phyloP scores from a whole-genome alignment of 2,888 invertebrate species.

The Suillia variegata region DNA sequence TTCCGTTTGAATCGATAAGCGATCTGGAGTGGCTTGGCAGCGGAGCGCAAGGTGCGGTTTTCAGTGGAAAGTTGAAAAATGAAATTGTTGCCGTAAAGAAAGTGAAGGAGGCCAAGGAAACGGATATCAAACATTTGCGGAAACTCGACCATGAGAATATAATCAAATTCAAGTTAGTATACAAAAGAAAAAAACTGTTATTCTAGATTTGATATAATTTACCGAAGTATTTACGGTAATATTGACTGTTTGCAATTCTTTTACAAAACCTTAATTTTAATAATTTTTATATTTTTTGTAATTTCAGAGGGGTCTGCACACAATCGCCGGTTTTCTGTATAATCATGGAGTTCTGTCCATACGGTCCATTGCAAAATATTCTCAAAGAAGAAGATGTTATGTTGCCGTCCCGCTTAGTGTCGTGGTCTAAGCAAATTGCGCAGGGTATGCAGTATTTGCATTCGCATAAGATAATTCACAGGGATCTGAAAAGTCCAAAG shows the following conservation, averaged over 20 bases:
- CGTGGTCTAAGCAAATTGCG: conserved; percentile 96
- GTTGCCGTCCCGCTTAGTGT: conserved; percentile 82
- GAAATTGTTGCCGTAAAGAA: conserved; percentile 96
- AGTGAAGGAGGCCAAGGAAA: conserved; percentile 88
- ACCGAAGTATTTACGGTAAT: not conserved
- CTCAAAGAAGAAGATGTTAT: conserved; percentile 83
- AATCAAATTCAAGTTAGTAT: conserved; percentile 68
- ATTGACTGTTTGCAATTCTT: not conserved
- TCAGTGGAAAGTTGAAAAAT: conserved; percentile 80
- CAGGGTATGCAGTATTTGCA: conserved; percentile 97
- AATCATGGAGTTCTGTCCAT: conserved; percentile 98
- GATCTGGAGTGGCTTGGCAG: conserved; percentile 91
- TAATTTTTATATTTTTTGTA: conserved; percentile 25
- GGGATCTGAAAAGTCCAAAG: conserved; percentile 99
- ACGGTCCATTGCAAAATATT: conserved; percentile 91
- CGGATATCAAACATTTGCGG: conserved; percentile 87
- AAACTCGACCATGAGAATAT: conserved; percentile 96
- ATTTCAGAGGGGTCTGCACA: conserved; percentile 85
- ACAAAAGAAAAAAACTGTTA: not conserved
- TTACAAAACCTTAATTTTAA: too few relatives aligned
- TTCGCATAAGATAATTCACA: conserved; percentile 93
- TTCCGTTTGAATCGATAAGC: conserved; percentile 87
- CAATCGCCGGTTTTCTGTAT: conserved; percentile 91
- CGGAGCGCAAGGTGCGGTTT: conserved; percentile 96
- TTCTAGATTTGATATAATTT: not conserved